Base-by-base conservation (phyloP, 2,113 vertebrate genomes). In the Thunnus maccoyii region DNA sequence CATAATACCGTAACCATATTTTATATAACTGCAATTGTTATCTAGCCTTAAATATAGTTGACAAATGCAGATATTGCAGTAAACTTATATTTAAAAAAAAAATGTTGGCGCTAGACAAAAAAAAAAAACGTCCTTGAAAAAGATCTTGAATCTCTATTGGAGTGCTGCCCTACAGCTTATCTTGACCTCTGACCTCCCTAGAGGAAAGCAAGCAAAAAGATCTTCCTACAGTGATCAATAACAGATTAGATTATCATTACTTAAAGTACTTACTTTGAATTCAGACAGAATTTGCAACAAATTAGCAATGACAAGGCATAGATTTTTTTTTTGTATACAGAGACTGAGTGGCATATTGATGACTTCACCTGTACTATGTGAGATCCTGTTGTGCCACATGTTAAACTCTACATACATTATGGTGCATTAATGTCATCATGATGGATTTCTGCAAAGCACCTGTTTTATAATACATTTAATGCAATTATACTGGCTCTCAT, bases 181-280 rank as follows among this genome's bases (percentile, higher is more conserved):
- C 75, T 62, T 41, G n/a, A 70, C 47, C 20, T 70, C 54, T 57
- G 73, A 61, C 60, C 64, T 62, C 75, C 22, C 27, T 16, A 4
- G 5, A 64, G 41, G 52, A 48, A 25, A 68, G 32, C 17, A 20
- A 65, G 69, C 50, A 20, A 4, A 74, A 71, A 52, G 25, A 41
- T 67, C 55, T 47, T 41, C 50, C 64, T 14, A 16, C 68, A 46
- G 48, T 41, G 9, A 68, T 80, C 54, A 54, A 52, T 65, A 72
- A 36, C 0, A 7, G 0, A 71, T 77, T 56, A 75, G 22, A 74
- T 62, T 71, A 76, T 63, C 46, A 20, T 50, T 18, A 84, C 41
- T 74, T 70, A 60, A 60, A 60, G 41, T 51, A 22, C 46, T 54
- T 60, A 41, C 7, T 41, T 41, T 61, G 46, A 70, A 70, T 74